Base-by-base conservation (phyloP, 2,797 vertebrate genomes). In the Bradypus variegatus region DNA sequence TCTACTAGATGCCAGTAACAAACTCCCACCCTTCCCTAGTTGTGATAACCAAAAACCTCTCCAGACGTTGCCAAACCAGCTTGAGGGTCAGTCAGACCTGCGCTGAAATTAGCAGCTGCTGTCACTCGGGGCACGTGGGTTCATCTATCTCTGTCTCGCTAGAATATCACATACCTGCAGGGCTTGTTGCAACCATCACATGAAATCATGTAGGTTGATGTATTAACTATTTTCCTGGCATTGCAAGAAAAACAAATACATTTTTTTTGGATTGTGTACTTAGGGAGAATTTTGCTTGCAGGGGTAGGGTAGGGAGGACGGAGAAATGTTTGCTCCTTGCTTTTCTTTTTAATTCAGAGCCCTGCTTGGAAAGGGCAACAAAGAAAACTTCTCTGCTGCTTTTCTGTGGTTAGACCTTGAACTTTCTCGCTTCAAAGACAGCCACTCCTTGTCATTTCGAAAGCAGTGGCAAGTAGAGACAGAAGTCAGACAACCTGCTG, bases 391-490 rank as follows among this genome's bases (percentile, higher is more conserved):
- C 29, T 80, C 62, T 48, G 62, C 75, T 65, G 41, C 33, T 16
- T 58, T 73, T 91, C 65, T 93, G 91, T 64, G 92, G 83, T 69
- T 53, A 93, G 95, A 94, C 88, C 83, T 65, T 14, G 29, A 83
- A 8, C 36, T 94, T 77, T 36, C 73, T 65, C 41, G 77, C 90
- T 95, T 86, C 58, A 89, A 73, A 78, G 79, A 65, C 41, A 91
- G 92, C 31, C 87, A 79, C 69, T 90, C 88, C 92, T 75, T 88
- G 83, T 33, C 36, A 70, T 89, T 87, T 76, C 75, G 83, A 82
- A 33, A n/a, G 87, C 55, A 48, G 21, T 10, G 12, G 36, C 65
- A 41, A 94, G 29, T 2, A 55, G 65, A 91, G 70, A 45, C 33
- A 58, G 91, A 93, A 87, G 31, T 72, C 89, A 82, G 79, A 73